These are phyloP conservation scores for Bombus pyrosoma DNA, from an alignment of 1,140 invertebrate species.

Conservation along the genomic window DNA sequence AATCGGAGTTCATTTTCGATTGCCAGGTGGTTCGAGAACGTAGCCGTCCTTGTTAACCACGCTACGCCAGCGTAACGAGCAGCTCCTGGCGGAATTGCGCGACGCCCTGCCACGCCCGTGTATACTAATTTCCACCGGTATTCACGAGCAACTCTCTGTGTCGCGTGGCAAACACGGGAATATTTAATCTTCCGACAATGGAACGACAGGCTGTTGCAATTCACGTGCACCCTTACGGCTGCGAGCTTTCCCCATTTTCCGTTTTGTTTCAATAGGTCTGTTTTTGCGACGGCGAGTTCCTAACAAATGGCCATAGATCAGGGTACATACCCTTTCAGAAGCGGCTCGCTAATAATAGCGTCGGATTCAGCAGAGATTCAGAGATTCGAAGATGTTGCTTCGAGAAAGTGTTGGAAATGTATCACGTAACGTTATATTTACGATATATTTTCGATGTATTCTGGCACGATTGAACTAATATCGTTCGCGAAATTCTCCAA, in stretches of 20 bases:
- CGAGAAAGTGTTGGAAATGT: not conserved
- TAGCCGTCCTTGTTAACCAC: slow-evolving; percentile 15
- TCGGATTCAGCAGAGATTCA: not conserved
- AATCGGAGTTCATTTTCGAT: slow-evolving; percentile 24
- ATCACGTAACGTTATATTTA: not conserved
- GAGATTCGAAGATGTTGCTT: not conserved
- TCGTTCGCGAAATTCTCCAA: no score
- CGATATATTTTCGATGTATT: no score
- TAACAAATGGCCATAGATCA: not conserved
- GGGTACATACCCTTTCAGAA: not conserved
- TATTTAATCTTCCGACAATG: slow-evolving; percentile 9
- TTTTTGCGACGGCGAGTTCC: not conserved
- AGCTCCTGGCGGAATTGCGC: slow-evolving; percentile 2
- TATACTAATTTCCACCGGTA: slow-evolving; percentile 37
- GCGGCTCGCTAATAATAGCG: not conserved
- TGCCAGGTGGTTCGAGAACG: not conserved
- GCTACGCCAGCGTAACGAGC: slow-evolving; percentile 19
- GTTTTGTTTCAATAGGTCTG: not conserved
- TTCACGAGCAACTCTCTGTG: slow-evolving; percentile 3
- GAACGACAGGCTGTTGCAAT: not conserved
- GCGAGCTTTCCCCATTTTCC: not conserved
- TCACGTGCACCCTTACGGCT: not conserved
- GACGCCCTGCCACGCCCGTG: slow-evolving; percentile 15
- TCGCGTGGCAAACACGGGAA: slow-evolving; percentile 10
- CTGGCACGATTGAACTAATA: no score